A percentile compares a stretch with the other conserved stretches of the same genome.
phyloP scores from a whole-genome alignment of 1,140 invertebrate genomes.

The Streblospio benedicti region DNA sequence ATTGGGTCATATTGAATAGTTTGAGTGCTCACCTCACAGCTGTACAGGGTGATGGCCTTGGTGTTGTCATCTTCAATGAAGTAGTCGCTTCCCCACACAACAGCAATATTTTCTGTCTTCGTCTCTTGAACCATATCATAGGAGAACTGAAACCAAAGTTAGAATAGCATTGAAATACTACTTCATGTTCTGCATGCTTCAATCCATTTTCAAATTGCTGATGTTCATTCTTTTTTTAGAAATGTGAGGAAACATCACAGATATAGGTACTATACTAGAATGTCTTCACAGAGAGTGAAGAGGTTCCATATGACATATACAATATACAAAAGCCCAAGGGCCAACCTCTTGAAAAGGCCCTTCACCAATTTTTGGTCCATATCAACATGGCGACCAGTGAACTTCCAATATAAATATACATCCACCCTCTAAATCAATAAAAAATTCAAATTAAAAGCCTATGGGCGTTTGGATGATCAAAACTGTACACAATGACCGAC shows the following conservation, averaged over 20 bases:
- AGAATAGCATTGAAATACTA: background rate
- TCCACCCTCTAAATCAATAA: background rate
- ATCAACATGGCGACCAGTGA: too few relatives aligned
- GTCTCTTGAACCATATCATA: background rate
- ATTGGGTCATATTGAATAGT: constrained; percentile 88
- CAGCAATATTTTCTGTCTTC: constrained; percentile 5
- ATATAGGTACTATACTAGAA: too few relatives aligned
- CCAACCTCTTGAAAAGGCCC: too few relatives aligned
- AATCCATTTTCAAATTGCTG: background rate
- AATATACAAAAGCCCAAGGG: too few relatives aligned
- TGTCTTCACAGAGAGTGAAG: too few relatives aligned
- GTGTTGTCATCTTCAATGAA: constrained; percentile 11
- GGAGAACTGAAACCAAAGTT: background rate
- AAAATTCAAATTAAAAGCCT: background rate
- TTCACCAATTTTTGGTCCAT: too few relatives aligned
- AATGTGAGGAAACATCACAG: too few relatives aligned
- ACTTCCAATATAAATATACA: too few relatives aligned
- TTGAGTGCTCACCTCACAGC: constrained; percentile 85
- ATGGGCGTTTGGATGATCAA: too few relatives aligned
- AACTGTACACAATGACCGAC: background rate
- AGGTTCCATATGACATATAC: too few relatives aligned
- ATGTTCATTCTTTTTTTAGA: background rate
- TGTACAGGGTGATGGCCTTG: constrained; percentile 70
- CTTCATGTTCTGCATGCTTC: background rate
- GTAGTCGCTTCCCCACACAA: constrained; percentile 4